Conservation (phyloP, 2,888 invertebrate species). For the Lasioglossum lativentre region DNA sequence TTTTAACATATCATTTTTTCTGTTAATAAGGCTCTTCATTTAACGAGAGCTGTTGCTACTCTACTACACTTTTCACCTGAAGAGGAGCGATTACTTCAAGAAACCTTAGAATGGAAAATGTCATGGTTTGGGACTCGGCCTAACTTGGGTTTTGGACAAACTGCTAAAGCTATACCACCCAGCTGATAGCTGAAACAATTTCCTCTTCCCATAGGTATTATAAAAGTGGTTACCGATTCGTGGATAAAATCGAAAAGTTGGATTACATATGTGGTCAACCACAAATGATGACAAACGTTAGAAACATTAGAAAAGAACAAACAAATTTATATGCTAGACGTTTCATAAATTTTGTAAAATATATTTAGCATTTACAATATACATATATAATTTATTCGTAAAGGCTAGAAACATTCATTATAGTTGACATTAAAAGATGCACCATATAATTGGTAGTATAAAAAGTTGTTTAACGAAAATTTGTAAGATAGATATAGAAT, state of each 20-base stretch:
- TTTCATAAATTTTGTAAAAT: constrained; percentile 68
- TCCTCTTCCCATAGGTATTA: constrained; percentile 55
- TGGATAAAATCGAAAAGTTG: constrained; percentile 46
- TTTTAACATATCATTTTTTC: not conserved
- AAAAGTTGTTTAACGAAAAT: constrained; percentile 15
- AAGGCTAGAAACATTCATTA: constrained; percentile 29
- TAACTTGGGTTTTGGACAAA: constrained; percentile 86
- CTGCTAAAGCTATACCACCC: constrained; percentile 86
- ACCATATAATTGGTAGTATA: constrained; percentile 12
- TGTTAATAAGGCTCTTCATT: constrained; percentile 90
- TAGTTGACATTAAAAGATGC: constrained; percentile 23
- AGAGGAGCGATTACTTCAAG: constrained; percentile 93
- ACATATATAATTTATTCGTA: constrained; percentile 47
- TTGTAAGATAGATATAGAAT: constrained; percentile 34
- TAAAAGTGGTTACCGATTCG: constrained; percentile 39
- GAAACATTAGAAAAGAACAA: constrained; percentile 21
- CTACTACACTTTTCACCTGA: constrained; percentile 93
- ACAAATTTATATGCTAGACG: constrained; percentile 47
- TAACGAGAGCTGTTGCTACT: constrained; percentile 94
- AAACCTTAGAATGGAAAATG: constrained; percentile 91
- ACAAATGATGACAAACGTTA: constrained; percentile 32
- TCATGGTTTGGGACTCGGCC: constrained; percentile 90
- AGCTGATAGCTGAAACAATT: constrained; percentile 85
- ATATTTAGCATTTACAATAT: constrained; percentile 58
- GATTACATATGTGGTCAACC: constrained; percentile 24